Conservation (phyloP, 2,113 vertebrate genomes). For the Alectura lathami region DNA sequence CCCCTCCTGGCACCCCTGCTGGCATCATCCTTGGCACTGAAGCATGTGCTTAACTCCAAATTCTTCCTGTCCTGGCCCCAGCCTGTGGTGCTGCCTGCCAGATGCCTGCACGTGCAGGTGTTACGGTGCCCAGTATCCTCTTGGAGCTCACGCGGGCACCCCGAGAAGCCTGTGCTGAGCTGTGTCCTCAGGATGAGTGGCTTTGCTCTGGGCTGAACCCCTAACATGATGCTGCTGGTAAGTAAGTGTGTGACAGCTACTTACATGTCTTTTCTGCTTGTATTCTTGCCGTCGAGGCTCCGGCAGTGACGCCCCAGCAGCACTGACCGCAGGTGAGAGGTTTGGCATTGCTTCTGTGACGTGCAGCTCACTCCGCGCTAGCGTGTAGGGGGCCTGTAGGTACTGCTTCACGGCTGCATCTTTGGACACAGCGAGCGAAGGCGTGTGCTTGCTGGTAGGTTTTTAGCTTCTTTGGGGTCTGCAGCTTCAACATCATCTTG, state of each 20-base stretch:
- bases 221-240: neutral
- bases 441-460: neutral
- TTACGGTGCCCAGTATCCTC: neutral
- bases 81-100: fast-evolving
- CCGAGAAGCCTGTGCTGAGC: neutral
- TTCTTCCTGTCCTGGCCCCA: neutral
- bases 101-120: neutral
- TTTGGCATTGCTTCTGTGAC: neutral
- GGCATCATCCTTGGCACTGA: neutral
- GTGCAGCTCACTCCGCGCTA: neutral
- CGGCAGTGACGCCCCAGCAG: constrained; percentile 26
- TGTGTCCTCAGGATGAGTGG: neutral
- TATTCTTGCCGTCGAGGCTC: constrained; percentile 58
- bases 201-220: neutral
- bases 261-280: constrained; percentile 61
- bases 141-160: neutral
- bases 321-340: constrained; percentile 57
- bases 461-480: neutral
- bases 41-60: neutral
- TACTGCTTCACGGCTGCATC: neutral
- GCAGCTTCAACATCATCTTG: neutral
- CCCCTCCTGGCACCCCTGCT: neutral
- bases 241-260: neutral
- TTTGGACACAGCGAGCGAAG: neutral
- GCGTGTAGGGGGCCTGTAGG: neutral